Base-by-base conservation (phyloP, 2,888 invertebrate genomes). In the Neoitamus cyanurus region DNA sequence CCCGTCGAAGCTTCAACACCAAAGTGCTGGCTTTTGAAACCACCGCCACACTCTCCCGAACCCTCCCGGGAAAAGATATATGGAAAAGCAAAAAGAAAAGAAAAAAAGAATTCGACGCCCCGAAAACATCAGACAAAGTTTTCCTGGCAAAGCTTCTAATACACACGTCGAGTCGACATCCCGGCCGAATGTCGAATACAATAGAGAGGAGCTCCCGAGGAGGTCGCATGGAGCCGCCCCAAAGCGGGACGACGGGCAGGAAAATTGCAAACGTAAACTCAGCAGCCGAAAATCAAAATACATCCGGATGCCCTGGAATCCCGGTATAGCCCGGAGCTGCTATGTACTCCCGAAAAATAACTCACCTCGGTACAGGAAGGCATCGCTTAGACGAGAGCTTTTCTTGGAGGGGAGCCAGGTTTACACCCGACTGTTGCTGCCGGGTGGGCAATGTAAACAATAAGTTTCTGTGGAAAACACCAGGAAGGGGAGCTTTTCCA, bases 401-500 rank as follows among this genome's bases (percentile, higher is more conserved):
- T 70, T 30, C 70, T 70, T 70, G 70, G 70, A 70, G 70, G 70
- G 34, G 34, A 31, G 70, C 70, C 70, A 70, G 70, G 9, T 30
- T 70, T 69, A n/a, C 42, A 42, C 20, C 58, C 58, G 58, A 58
- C 70, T 70, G 70, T 70, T 70, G 31, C 70, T 31, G 70, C 70
- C 70, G 70, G 70, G 34, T 30, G 70, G 3, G 9, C 58, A 31
- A 70, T 70, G 70, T 70, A 70, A 70, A 70, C 70, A 70, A 70
- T 1, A 58, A 2, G 30, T 70, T 70, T 15, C 70, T 30, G 30
- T 31, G 70, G 70, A 70, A 31, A 70, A n/a, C 25, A 70, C 13
- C 15, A 7, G 25, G 15, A 58, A 58, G 58, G 9, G 58, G 58
- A 58, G 25, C 20, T 58, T 58, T 58, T 20, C 58, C 58, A 58